Conservation (phyloP, 2,797 vertebrate genomes). For the Sebastes matsubarae region DNA sequence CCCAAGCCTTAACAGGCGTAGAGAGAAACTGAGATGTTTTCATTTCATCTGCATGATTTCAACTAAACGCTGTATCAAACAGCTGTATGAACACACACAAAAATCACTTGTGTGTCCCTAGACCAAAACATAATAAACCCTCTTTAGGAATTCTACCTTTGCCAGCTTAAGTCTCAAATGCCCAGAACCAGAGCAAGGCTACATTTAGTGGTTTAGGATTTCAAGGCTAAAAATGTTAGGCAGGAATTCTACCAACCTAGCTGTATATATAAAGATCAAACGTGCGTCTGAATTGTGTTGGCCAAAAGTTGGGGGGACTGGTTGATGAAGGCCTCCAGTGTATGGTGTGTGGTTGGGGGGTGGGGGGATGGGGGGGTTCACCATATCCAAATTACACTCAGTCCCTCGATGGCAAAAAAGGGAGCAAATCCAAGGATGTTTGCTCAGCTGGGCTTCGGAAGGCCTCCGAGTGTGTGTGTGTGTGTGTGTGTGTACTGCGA, state of each 20-base stretch:
- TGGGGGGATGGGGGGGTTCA: constrained; percentile 53
- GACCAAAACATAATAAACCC: constrained; percentile 71
- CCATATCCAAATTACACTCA: constrained; percentile 68
- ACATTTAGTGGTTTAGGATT: constrained; percentile 80
- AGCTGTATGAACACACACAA: constrained; percentile 35
- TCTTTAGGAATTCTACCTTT: constrained; percentile 72
- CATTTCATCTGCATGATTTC: constrained; percentile 11
- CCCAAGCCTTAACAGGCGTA: background rate
- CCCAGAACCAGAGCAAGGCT: constrained; percentile 55
- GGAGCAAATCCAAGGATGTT: constrained; percentile 77
- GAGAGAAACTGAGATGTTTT: background rate
- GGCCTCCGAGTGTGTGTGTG: constrained; percentile 52
- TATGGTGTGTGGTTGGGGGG: constrained; percentile 58
- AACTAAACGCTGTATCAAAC: constrained; percentile 24
- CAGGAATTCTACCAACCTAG: constrained; percentile 77
- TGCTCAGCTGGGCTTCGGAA: constrained; percentile 82
- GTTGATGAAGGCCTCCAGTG: constrained; percentile 74
- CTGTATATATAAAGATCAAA: constrained; percentile 84
- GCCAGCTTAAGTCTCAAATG: constrained; percentile 60
- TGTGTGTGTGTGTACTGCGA: constrained; percentile 40
- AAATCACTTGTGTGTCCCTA: constrained; percentile 41
- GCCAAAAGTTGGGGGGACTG: constrained; percentile 53
- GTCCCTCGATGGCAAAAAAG: constrained; percentile 61
- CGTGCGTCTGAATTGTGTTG: constrained; percentile 64
- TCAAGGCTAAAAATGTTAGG: constrained; percentile 81